These are phyloP conservation scores for Lasioglossum malachurum DNA, from an alignment of 2,888 invertebrate genomes.

Conservation along the genomic window DNA sequence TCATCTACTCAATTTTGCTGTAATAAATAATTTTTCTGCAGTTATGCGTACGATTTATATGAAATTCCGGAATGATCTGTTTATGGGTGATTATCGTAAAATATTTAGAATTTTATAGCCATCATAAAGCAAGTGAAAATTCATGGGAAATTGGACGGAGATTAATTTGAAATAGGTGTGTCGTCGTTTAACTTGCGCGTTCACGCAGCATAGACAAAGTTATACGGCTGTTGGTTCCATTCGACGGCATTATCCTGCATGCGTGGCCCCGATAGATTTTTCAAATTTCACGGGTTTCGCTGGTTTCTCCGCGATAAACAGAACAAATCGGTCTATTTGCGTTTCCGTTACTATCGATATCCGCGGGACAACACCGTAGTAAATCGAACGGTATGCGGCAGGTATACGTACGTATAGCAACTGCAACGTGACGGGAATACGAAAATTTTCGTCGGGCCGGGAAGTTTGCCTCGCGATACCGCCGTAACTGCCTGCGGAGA, in stretches of 20 bases:
- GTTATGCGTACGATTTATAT: neutral
- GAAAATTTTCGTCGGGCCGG: constrained; percentile 47
- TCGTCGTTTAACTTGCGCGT: neutral
- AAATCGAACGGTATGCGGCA: constrained; percentile 72
- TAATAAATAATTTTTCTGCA: neutral
- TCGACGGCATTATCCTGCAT: neutral
- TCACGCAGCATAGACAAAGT: neutral
- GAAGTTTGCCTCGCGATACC: constrained; percentile 46
- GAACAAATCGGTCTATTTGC: constrained; percentile 47
- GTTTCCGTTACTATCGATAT: constrained; percentile 46
- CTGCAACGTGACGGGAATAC: constrained; percentile 74
- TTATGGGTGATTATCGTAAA: neutral
- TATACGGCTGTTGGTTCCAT: neutral
- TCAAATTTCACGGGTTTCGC: constrained; percentile 11
- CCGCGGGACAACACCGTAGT: constrained; percentile 50
- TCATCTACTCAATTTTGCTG: no score
- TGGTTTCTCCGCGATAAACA: constrained; percentile 23
- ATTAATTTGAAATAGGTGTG: neutral
- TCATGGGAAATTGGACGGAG: neutral
- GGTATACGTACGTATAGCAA: constrained; percentile 63
- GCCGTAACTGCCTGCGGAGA: constrained; percentile 54
- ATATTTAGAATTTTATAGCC: neutral
- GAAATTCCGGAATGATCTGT: neutral
- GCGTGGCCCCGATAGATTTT: constrained; percentile 7
- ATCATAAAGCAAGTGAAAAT: neutral